phyloP scores from a whole-genome alignment of 2,797 vertebrate species.

The Xenops minutus region DNA sequence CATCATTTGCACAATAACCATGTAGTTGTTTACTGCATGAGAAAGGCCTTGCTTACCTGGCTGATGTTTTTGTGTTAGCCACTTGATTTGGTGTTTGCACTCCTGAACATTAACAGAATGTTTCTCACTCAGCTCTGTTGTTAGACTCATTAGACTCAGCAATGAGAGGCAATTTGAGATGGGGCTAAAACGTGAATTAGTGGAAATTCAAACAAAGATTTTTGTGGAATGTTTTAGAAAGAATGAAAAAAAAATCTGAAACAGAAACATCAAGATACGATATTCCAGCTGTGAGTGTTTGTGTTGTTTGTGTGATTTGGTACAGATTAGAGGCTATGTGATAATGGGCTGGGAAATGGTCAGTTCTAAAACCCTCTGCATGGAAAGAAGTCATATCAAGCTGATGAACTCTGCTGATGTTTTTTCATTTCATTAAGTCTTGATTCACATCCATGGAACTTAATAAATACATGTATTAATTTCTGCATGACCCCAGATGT shows the following conservation, averaged over 20 bases:
- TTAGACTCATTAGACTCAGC: neutral
- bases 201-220: neutral
- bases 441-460: neutral
- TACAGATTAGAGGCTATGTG: neutral
- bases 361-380: neutral
- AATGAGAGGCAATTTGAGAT: neutral
- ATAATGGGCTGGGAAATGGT: neutral
- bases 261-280: neutral
- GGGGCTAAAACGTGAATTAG: neutral
- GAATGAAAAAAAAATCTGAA: neutral
- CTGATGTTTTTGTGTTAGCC: neutral
- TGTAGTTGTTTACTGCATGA: accelerated
- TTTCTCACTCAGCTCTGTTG: neutral
- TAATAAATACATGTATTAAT: neutral
- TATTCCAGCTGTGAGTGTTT: neutral
- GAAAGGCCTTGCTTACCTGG: neutral
- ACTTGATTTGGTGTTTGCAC: neutral
- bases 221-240: neutral
- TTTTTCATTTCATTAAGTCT: neutral
- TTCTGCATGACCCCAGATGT: neutral
- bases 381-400: neutral
- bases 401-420: neutral
- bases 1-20: neutral
- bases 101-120: neutral
- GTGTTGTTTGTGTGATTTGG: neutral